Base-by-base conservation (phyloP, 2,888 invertebrate genomes). In the Bhutanitis thaidina region DNA sequence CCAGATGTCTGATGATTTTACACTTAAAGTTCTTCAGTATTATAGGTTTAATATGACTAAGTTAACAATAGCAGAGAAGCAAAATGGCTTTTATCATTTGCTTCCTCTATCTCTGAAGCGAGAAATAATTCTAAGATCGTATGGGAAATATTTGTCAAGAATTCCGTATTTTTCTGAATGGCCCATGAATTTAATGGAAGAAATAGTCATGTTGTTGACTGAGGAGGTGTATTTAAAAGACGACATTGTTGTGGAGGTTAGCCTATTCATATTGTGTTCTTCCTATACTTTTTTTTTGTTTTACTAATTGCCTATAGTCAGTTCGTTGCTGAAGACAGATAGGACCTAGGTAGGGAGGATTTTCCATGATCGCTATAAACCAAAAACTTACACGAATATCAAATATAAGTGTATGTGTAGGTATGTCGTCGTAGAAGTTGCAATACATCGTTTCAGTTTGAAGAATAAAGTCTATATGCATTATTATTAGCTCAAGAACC, bases 161-260 rank as follows among this genome's bases (percentile, higher is more conserved):
- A 49, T 56, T 38, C 45, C 50, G 0, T 55, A 53, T 43, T 58
- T 56, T 30, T 41, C 53, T 13, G 56, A 56, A 37, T 56, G 56
- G 54, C 56, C 58, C 0, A 15, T 44, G 1, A 37, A 46, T 13
- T 36, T 58, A 25, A 48, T 58, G n/a, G 53, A 55, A 38, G 50
- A 56, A 36, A 49, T 58, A 16, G 53, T 50, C 1, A 37, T 56
- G 36, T 34, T 53, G 30, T 39, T 58, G 1, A 29, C 45, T 8
- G 56, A 56, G 43, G 53, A 55, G 38, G 49, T 47, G 34, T 56
- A 58, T 36, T 37, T 55, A 34, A 32, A 47, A 37, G 37, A 43
- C 8, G 49, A 49, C 20, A 49, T 55, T 39, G 49, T 55, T 14
- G 46, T 13, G 3, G 43, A 49, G 49, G 49, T 49, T 8, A 35